These are phyloP conservation scores for Apeltes quadracus DNA, from an alignment of 2,113 vertebrate species.

Conservation along the genomic window DNA sequence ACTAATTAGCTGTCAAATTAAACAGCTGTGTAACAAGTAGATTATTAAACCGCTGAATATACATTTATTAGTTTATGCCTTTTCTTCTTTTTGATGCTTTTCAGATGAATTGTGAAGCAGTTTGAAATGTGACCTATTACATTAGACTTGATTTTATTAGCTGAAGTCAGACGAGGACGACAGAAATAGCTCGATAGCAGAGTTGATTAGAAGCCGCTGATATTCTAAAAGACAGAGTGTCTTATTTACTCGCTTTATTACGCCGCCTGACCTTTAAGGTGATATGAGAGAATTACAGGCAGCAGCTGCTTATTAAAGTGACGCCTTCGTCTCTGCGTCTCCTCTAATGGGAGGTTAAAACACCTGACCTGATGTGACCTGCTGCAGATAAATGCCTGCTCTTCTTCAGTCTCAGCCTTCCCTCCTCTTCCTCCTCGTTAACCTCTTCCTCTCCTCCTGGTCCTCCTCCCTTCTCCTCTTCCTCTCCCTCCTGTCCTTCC, in stretches of 20 bases:
- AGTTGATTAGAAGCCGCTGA: slow-evolving; percentile 64
- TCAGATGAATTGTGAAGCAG: slow-evolving; percentile 38
- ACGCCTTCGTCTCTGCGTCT: slow-evolving; percentile 19
- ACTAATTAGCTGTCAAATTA: too few species aligned
- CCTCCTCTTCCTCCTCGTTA: too few species aligned
- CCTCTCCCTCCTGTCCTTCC: too few species aligned
- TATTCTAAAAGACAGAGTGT: slow-evolving; percentile 59
- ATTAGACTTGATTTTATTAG: slow-evolving; percentile 63
- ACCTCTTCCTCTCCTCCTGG: too few species aligned
- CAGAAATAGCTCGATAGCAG: slow-evolving; percentile 59
- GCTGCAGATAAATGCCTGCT: neutral
- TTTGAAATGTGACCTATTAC: slow-evolving; percentile 57
- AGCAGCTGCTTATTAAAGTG: slow-evolving; percentile 63
- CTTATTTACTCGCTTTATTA: slow-evolving; percentile 75
- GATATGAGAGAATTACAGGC: slow-evolving; percentile 66
- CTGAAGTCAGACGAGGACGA: slow-evolving; percentile 24
- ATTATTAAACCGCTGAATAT: too few species aligned
- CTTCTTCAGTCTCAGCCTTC: too few species aligned
- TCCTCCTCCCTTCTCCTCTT: too few species aligned
- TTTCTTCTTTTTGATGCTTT: slow-evolving; percentile 53
- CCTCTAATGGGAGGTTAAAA: slow-evolving; percentile 53
- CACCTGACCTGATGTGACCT: slow-evolving; percentile 42
- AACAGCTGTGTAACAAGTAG: too few species aligned
- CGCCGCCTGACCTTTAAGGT: slow-evolving; percentile 72
- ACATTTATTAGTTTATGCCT: slow-evolving; percentile 51